Conservation (phyloP, 2,888 invertebrate species). For the Vesta saturnalis region DNA sequence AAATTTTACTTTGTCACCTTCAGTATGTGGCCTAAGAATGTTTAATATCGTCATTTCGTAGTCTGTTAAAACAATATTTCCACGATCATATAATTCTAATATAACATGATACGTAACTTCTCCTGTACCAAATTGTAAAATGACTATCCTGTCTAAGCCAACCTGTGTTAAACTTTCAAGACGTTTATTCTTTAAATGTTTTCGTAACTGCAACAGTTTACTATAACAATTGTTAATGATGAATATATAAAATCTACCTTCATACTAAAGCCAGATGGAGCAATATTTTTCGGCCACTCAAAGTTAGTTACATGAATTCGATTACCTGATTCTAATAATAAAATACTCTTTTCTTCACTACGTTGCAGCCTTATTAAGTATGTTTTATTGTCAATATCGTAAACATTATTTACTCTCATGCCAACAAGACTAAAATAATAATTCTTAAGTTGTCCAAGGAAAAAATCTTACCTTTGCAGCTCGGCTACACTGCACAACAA, state of each 20-base stretch:
- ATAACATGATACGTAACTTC: conserved; percentile 96
- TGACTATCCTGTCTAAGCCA: conserved; percentile 93
- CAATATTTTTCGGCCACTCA: conserved; percentile 98
- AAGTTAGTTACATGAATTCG: conserved; percentile 94
- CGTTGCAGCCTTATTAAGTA: conserved; percentile 90
- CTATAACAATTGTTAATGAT: not conserved
- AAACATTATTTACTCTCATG: conserved; percentile 95
- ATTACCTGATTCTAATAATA: conserved; percentile 94
- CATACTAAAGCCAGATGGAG: conserved; percentile 97
- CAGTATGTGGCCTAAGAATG: conserved; percentile 90
- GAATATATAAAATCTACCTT: no score
- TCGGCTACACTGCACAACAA: conserved; percentile 90
- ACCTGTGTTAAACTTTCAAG: conserved; percentile 87
- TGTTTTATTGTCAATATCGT: conserved; percentile 96
- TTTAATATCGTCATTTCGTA: conserved; percentile 88
- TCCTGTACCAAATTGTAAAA: conserved; percentile 93
- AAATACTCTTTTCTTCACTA: conserved; percentile 86
- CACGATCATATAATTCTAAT: conserved; percentile 93
- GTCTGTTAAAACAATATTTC: conserved; percentile 96
- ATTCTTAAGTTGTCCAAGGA: not conserved
- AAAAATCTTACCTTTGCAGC: conserved; percentile 77
- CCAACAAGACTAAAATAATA: conserved; percentile 76
- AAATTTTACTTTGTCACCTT: conserved; percentile 91
- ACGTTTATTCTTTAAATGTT: conserved; percentile 96
- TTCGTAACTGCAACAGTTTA: conserved; percentile 80